Evolutionary conservation across 2,888 invertebrate genomes (phyloP).

Genomic region (Phyllotreta cruciferae): DNA sequence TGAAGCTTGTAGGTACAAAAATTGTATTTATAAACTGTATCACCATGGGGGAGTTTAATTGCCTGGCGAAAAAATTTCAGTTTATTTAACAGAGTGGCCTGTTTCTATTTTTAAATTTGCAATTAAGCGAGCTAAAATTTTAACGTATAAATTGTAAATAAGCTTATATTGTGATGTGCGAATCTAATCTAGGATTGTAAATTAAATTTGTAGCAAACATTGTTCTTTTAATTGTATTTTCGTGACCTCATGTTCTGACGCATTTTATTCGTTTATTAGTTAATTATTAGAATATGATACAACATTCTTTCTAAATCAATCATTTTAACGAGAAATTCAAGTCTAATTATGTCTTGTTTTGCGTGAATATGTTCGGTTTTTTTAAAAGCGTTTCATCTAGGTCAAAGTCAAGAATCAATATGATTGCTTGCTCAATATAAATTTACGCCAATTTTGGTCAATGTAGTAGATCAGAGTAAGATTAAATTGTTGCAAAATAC

Average conservation of each 20-base stretch:
- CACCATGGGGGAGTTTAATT: too few relatives aligned
- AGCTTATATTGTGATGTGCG: too few relatives aligned
- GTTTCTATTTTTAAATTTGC: conserved; percentile 25
- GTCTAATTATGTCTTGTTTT: not conserved
- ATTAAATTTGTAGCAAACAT: too few relatives aligned
- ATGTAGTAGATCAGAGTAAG: too few relatives aligned
- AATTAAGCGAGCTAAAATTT: conserved; percentile 13
- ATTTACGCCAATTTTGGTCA: too few relatives aligned
- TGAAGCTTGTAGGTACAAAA: not conserved
- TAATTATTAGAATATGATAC: conserved; percentile 16
- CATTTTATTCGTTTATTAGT: conserved; percentile 2
- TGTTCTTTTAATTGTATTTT: not conserved
- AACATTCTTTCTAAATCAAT: conserved; percentile 20
- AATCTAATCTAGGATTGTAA: too few relatives aligned
- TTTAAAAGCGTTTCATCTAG: too few relatives aligned
- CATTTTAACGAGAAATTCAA: conserved; percentile 13
- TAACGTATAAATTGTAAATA: not conserved
- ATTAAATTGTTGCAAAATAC: too few relatives aligned
- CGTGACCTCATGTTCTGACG: conserved; percentile 23
- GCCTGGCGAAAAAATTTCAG: not conserved
- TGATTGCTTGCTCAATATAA: too few relatives aligned
- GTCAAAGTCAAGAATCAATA: too few relatives aligned
- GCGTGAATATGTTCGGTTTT: too few relatives aligned
- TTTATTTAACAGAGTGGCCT: not conserved
- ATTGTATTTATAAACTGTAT: not conserved